These are phyloP conservation scores for Carabus problematicus DNA, from an alignment of 2,888 invertebrate genomes.

Conservation along the genomic window DNA sequence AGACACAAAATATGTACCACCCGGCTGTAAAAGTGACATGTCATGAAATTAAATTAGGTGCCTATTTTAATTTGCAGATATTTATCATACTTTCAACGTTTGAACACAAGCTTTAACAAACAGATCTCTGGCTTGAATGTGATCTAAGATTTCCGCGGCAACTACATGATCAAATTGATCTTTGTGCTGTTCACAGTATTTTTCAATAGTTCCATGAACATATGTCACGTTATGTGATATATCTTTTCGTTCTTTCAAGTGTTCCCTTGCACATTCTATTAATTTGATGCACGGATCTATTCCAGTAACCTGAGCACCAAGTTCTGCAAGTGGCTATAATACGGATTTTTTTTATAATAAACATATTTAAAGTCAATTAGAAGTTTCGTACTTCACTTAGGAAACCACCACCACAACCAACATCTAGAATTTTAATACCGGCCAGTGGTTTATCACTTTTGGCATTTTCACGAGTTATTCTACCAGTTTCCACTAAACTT, in stretches of 20 bases:
- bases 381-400: constrained; percentile 49
- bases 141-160: constrained; percentile 90
- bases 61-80: not conserved
- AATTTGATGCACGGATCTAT: constrained; percentile 79
- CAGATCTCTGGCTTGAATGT: constrained; percentile 75
- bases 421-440: constrained; percentile 77
- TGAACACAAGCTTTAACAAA: constrained; percentile 74
- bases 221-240: constrained; percentile 62
- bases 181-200: constrained; percentile 60
- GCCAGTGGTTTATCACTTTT: not conserved
- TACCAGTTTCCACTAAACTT: not conserved
- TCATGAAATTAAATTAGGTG: not conserved
- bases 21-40: constrained; percentile 60
- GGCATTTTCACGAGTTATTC: not conserved
- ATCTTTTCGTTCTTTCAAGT: constrained; percentile 60
- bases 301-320: constrained; percentile 82
- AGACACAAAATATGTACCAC: constrained; percentile 74
- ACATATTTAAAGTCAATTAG: not conserved
- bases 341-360: not conserved
- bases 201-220: constrained; percentile 64
- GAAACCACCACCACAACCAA: constrained; percentile 83
- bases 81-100: constrained; percentile 64
- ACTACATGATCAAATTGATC: constrained; percentile 81
- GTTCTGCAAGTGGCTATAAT: constrained; percentile 72
- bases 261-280: constrained; percentile 72